Conservation (phyloP, 2,888 invertebrate species). For the Scaptomyza tumidula region DNA sequence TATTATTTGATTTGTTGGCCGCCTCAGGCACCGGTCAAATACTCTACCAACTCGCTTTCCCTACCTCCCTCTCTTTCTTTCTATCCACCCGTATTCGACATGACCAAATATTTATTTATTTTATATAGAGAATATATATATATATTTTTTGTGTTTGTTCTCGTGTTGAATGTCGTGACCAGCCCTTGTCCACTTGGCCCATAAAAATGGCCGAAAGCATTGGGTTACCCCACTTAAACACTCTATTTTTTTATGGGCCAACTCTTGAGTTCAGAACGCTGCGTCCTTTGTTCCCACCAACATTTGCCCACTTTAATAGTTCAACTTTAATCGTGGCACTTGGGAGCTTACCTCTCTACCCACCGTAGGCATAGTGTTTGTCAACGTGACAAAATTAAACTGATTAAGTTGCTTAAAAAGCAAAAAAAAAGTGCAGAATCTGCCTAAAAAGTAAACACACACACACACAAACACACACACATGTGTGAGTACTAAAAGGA, state of each 20-base stretch:
- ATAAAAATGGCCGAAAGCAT: slow-evolving; percentile 48
- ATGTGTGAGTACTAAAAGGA: slow-evolving; percentile 10
- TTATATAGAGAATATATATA: slow-evolving; percentile 4
- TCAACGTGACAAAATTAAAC: slow-evolving; percentile 52
- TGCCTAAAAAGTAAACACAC: slow-evolving; percentile 21
- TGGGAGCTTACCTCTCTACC: slow-evolving; percentile 3
- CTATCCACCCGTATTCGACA: slow-evolving; percentile 15
- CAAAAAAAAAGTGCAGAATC: slow-evolving; percentile 21
- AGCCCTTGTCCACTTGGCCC: slow-evolving; percentile 53
- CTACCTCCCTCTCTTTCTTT: neutral
- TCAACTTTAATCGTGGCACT: slow-evolving; percentile 51
- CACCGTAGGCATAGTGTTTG: slow-evolving; percentile 20
- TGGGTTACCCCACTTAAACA: slow-evolving; percentile 62
- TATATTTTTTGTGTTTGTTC: slow-evolving; percentile 3
- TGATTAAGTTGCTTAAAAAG: slow-evolving; percentile 60
- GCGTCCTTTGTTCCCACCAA: slow-evolving; percentile 65
- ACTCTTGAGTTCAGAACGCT: slow-evolving; percentile 65
- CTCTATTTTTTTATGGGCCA: slow-evolving; percentile 69
- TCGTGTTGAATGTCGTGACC: slow-evolving; percentile 49
- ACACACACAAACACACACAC: slow-evolving; percentile 2
- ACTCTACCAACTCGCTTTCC: neutral
- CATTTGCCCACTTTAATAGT: slow-evolving; percentile 52
- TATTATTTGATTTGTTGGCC: slow-evolving; percentile 68
- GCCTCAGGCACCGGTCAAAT: slow-evolving; percentile 25
- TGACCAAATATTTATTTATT: slow-evolving; percentile 44